Percentiles rank a stretch among this genome's conserved stretches.
phyloP scores from a whole-genome alignment of 2,888 invertebrate genomes.

The Argyresthia albistria region DNA sequence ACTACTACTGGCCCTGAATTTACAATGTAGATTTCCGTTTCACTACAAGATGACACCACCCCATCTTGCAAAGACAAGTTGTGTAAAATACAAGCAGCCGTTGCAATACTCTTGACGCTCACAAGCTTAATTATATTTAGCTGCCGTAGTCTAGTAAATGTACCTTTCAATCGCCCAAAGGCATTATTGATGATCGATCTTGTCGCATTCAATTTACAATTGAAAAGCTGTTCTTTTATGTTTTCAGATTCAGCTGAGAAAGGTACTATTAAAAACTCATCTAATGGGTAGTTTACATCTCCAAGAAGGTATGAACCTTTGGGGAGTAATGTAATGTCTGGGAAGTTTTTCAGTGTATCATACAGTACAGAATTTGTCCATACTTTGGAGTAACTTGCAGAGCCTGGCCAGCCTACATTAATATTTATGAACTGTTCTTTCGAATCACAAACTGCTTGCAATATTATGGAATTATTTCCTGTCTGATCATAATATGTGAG shows the following conservation, averaged over 20 bases:
- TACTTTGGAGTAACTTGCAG: background rate
- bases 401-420: background rate
- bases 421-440: background rate
- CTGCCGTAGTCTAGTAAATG: background rate
- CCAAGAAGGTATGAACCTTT: constrained; percentile 1
- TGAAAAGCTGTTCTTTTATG: background rate
- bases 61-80: constrained; percentile 3
- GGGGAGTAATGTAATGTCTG: background rate
- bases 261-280: background rate
- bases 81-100: constrained; percentile 3
- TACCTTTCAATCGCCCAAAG: background rate
- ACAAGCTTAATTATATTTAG: constrained; percentile 1
- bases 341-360: background rate
- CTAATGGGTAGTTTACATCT: background rate
- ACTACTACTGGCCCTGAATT: background rate
- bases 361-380: background rate
- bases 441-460: background rate
- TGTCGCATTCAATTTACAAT: background rate
- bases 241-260: background rate
- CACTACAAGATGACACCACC: background rate
- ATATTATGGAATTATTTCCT: constrained; percentile 1
- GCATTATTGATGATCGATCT: background rate
- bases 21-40: background rate
- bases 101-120: background rate
- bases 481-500: constrained; percentile 2